Conservation (phyloP, 35 echinoderm and acorn worm genomes). For the Apostichopus japonicus region DNA sequence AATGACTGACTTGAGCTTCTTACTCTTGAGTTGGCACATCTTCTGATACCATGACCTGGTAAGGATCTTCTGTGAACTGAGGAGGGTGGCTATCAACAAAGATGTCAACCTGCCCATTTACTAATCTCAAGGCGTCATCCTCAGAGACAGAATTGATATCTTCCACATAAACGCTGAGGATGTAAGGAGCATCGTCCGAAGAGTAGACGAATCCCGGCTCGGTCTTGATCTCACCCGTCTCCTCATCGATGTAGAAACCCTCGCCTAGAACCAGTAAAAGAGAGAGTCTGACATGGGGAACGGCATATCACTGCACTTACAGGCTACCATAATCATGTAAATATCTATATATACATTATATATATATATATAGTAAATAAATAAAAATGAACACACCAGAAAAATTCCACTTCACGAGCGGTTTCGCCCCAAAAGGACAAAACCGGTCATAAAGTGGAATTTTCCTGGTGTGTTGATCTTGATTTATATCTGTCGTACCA, state of each 20-base stretch:
- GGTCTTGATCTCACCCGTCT: constrained; percentile 66
- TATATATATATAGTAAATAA: no score
- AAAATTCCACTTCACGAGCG: no score
- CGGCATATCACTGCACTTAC: no score
- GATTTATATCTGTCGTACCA: no score
- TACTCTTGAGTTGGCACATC: neutral
- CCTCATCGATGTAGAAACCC: constrained; percentile 68
- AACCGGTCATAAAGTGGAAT: no score
- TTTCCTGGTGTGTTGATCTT: no score
- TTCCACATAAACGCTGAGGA: constrained; percentile 79
- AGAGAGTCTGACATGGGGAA: no score
- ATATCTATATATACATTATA: no score
- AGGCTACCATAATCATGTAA: no score
- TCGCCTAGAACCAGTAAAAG: constrained; percentile 17
- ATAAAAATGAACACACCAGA: no score
- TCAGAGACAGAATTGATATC: constrained; percentile 63
- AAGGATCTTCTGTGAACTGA: constrained; percentile 75
- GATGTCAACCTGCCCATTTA: constrained; percentile 56
- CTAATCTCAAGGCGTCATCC: neutral
- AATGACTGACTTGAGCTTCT: no score
- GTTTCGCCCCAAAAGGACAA: no score
- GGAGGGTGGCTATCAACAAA: constrained; percentile 75
- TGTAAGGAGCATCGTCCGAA: constrained; percentile 54
- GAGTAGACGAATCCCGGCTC: neutral
- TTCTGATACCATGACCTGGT: constrained; percentile 56